A percentile compares a stretch with the other conserved stretches of the same genome.
phyloP scores from a whole-genome alignment of 2,113 vertebrate genomes.

The Nanorana parkeri region DNA sequence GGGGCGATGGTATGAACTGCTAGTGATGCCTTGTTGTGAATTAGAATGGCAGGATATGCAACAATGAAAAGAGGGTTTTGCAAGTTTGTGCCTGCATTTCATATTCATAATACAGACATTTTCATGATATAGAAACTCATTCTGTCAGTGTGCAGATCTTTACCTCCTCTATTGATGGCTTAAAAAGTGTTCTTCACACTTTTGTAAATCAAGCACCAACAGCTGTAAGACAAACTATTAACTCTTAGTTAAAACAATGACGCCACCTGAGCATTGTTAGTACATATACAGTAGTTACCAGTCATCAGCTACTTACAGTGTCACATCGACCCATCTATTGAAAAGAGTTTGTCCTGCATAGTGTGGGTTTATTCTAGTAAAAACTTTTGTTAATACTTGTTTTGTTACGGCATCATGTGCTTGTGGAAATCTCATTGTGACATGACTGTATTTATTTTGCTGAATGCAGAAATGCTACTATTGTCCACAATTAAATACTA shows the following conservation, averaged over 20 bases:
- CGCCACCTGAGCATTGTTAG: background rate
- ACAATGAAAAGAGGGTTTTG: too few relatives aligned
- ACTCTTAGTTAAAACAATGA: background rate
- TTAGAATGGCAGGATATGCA: too few relatives aligned
- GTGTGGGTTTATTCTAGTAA: background rate
- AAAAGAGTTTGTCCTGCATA: background rate
- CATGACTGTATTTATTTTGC: background rate
- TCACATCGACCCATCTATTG: background rate
- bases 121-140: too few relatives aligned
- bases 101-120: too few relatives aligned
- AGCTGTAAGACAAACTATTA: background rate
- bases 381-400: conserved; percentile 23
- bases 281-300: background rate
- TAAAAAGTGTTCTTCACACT: too few relatives aligned
- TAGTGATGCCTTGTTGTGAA: too few relatives aligned
- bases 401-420: conserved; percentile 26
- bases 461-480: background rate
- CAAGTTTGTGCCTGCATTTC: too few relatives aligned
- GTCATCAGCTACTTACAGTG: background rate
- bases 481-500: conserved; percentile 27
- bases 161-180: too few relatives aligned
- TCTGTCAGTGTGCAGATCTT: too few relatives aligned
- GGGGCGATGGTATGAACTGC: too few relatives aligned
- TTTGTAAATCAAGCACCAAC: too few relatives aligned
- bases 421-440: conserved; percentile 5